These are phyloP conservation scores for Yponomeuta plumbellus DNA, from an alignment of 2,888 invertebrate genomes.

Conservation along the genomic window DNA sequence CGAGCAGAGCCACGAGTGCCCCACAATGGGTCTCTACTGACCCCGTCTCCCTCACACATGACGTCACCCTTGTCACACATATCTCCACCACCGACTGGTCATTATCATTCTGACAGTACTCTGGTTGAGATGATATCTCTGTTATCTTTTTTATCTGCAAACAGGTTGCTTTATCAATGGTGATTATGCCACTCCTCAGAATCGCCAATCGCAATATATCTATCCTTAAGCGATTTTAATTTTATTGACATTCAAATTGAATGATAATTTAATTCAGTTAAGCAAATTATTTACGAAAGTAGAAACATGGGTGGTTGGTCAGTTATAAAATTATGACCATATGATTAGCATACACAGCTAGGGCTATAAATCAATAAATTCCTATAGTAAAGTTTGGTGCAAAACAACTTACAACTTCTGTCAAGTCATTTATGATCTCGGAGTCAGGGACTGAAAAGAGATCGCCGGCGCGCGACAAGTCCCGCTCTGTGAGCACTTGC, in stretches of 20 bases:
- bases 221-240: not conserved
- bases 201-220: not conserved
- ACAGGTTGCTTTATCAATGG: constrained; percentile 26
- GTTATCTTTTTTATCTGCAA: constrained; percentile 83
- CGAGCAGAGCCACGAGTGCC: constrained; percentile 88
- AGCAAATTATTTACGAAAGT: not conserved
- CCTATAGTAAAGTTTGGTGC: not conserved
- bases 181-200: not conserved
- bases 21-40: constrained; percentile 91
- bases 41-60: constrained; percentile 91
- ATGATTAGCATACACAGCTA: not conserved
- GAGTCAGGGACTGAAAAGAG: constrained; percentile 92
- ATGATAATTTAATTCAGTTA: not conserved
- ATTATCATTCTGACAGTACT: constrained; percentile 90
- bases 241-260: not conserved
- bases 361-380: not conserved
- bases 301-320: not conserved
- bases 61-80: constrained; percentile 92
- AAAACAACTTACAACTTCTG: constrained; percentile 82
- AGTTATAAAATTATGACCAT: not conserved
- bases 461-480: constrained; percentile 93
- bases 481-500: constrained; percentile 91
- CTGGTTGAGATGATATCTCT: constrained; percentile 87
- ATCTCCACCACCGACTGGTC: constrained; percentile 97
- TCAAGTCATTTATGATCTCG: constrained; percentile 89